A percentile compares a stretch with the other conserved stretches of the same genome.
phyloP scores from a whole-genome alignment of 2,113 vertebrate genomes.

The Seriola dumerili region DNA sequence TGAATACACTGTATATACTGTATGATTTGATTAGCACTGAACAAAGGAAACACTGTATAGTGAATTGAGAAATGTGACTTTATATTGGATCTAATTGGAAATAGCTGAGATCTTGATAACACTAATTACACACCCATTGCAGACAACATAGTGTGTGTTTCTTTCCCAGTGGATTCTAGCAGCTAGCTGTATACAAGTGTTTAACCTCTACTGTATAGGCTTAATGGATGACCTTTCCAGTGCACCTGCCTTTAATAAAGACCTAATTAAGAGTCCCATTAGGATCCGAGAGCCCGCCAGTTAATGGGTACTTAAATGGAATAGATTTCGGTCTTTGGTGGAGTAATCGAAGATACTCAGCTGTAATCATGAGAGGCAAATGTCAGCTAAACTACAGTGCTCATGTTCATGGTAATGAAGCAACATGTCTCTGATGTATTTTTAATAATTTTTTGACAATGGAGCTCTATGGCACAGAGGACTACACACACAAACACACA shows the following conservation, averaged over 20 bases:
- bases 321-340: constrained; percentile 51
- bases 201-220: constrained; percentile 50
- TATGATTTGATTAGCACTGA: not conserved
- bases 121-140: not conserved
- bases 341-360: constrained; percentile 54
- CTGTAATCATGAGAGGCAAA: constrained; percentile 58
- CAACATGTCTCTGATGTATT: not conserved
- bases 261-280: constrained; percentile 62
- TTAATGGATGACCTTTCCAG: constrained; percentile 62
- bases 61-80: not conserved
- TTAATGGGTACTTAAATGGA: constrained; percentile 57
- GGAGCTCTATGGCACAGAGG: not conserved
- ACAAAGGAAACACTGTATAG: not conserved
- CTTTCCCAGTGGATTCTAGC: not conserved
- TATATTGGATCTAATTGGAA: not conserved
- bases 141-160: constrained; percentile 20
- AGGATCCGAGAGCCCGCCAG: constrained; percentile 37
- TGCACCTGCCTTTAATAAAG: constrained; percentile 57
- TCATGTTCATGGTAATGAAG: not conserved
- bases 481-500: not conserved
- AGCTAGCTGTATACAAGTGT: constrained; percentile 26
- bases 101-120: constrained; percentile 13
- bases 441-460: not conserved
- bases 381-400: constrained; percentile 23
- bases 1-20: not conserved